Percentiles rank a stretch among this genome's conserved stretches.
Conservation (phyloP, 1,140 invertebrate genomes). For the Drosophila tropicalis region DNA sequence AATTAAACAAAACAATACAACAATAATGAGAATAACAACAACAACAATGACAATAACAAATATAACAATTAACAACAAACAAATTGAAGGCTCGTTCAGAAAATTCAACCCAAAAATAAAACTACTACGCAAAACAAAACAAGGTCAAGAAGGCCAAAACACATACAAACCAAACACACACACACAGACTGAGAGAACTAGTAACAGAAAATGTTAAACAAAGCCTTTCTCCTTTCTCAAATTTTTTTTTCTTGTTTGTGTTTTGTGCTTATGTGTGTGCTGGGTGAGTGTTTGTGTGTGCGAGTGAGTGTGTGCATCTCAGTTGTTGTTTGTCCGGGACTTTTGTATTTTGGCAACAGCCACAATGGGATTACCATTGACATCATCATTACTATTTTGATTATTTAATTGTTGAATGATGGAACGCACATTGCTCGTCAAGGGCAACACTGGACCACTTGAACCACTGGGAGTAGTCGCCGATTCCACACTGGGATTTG, state of each 20-base stretch:
- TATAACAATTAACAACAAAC: constrained; percentile 59
- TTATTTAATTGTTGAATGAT: constrained; percentile 76
- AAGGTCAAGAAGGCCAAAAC: neutral
- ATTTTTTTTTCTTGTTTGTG: constrained; percentile 22
- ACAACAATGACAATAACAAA: constrained; percentile 37
- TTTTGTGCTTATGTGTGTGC: constrained; percentile 10
- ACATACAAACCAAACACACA: neutral
- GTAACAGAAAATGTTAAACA: constrained; percentile 29
- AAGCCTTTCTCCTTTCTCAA: neutral
- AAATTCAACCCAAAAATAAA: constrained; percentile 9
- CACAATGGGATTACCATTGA: constrained; percentile 40
- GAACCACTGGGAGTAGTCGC: constrained; percentile 15
- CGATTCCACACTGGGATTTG: constrained; percentile 40
- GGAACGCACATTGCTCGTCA: constrained; percentile 72
- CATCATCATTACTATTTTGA: constrained; percentile 47
- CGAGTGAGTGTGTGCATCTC: neutral
- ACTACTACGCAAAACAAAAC: constrained; percentile 17
- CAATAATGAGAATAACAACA: constrained; percentile 63
- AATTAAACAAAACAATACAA: constrained; percentile 76
- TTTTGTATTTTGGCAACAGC: constrained; percentile 44
- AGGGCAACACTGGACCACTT: constrained; percentile 46
- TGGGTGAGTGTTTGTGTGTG: neutral
- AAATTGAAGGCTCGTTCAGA: neutral
- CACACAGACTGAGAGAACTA: constrained; percentile 27
- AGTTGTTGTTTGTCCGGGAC: constrained; percentile 36